phyloP scores from a whole-genome alignment of 2,888 invertebrate species.

The Aleiodes alternator region DNA sequence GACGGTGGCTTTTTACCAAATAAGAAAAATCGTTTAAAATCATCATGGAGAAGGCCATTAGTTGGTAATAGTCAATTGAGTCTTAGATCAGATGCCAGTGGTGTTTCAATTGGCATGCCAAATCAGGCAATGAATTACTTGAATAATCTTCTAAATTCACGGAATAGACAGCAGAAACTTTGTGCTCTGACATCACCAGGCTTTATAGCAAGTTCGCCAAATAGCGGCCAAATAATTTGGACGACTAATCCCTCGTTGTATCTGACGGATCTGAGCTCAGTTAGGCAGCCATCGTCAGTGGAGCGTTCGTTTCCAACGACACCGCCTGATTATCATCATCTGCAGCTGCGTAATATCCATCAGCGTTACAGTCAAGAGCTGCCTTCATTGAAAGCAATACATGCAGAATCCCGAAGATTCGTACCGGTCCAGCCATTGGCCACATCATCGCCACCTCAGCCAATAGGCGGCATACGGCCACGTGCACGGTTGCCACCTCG shows the following conservation, averaged over 20 bases:
- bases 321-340: constrained; percentile 80
- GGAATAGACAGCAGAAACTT: constrained; percentile 59
- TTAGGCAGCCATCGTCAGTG: constrained; percentile 86
- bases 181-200: constrained; percentile 68
- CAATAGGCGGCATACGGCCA: constrained; percentile 76
- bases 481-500: constrained; percentile 82
- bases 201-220: constrained; percentile 77
- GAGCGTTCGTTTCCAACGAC: constrained; percentile 86
- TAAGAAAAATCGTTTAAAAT: constrained; percentile 69
- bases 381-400: constrained; percentile 83
- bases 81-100: constrained; percentile 82
- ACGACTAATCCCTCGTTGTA: constrained; percentile 80
- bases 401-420: constrained; percentile 82
- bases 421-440: constrained; percentile 81
- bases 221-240: constrained; percentile 81
- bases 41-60: constrained; percentile 75
- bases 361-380: constrained; percentile 85
- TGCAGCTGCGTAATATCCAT: constrained; percentile 81
- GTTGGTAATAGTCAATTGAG: constrained; percentile 83
- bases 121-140: constrained; percentile 41
- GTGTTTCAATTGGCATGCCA: constrained; percentile 71
- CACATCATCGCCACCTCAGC: constrained; percentile 79
- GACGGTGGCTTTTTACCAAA: constrained; percentile 88
- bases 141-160: constrained; percentile 51
- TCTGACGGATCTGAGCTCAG: constrained; percentile 92